Base-by-base conservation (phyloP, 1,140 invertebrate genomes). In the Lordiphosa collinella region DNA sequence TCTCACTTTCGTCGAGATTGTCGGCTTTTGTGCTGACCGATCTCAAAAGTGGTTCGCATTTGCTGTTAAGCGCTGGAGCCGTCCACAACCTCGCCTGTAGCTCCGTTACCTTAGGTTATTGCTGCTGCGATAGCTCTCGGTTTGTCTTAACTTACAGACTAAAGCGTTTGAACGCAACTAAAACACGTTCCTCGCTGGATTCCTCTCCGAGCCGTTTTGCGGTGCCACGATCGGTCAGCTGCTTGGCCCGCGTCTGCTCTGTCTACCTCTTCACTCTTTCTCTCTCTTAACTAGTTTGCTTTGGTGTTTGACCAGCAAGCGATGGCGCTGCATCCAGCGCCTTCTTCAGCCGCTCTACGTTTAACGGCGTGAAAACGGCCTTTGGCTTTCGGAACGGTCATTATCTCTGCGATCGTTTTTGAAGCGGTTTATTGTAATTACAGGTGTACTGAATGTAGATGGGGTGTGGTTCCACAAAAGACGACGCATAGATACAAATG, bases 81-180 rank as follows among this genome's bases (percentile, higher is more conserved):
- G 79, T 61, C 41, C 61, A 73, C 73, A 84, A 58, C 76, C 52
- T 70, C 49, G 52, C 25, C 57, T 41, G 29, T 35, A 22, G 64
- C 54, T 73, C 72, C 55, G 69, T 55, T 56, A 41, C 36, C 13
- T 60, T 29, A 11, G n/a, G 36, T 18, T 48, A 12, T 44, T 29
- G 49, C 44, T 56, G 53, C 52, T 76, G 75, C 75, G 75, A 62
- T 80, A 74, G 66, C 72, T 71, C 44, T 73, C 49, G 65, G 60
- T 49, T 49, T 49, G 69, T 40, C 67, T 51, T 70, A 63, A 82
- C 78, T 84, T 84, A 84, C 79, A 84, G 78, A 84, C 78, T 84
- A 84, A 84, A 84, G 79, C 73, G 78, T 84, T 84, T 84, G 78
- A 66, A 84, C 78, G 78, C 78, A 70, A 84, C 78, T 84, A 85